Evolutionary conservation across 23 tunicate species (phyloP).

Genomic region (Halocynthia roretzi): DNA sequence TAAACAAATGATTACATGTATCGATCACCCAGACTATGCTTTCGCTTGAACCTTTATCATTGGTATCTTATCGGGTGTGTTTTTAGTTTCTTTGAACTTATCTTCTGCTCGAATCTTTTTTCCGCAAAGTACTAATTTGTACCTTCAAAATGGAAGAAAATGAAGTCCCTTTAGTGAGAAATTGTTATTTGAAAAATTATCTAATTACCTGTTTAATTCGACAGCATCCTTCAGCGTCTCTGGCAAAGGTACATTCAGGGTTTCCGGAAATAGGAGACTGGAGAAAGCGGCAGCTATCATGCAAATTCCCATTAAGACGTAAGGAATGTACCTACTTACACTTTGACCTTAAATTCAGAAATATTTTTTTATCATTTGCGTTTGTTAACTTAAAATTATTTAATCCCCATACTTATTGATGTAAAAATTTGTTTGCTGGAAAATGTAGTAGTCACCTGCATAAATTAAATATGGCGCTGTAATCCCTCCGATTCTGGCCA

Average conservation of each 20-base stretch:
- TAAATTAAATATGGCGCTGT: conserved; percentile 21
- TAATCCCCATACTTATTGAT: too few species aligned
- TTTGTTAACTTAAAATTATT: too few species aligned
- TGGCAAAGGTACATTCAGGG: conserved; percentile 10
- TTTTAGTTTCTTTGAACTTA: too few species aligned
- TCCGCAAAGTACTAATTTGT: too few species aligned
- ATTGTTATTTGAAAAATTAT: background rate
- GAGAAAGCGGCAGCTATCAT: background rate
- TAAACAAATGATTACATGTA: too few species aligned
- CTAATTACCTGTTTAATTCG: conserved; percentile 10
- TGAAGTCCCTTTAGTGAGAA: background rate
- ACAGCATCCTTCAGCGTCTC: conserved; percentile 22
- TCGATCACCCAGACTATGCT: too few species aligned
- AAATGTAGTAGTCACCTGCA: conserved; percentile 17
- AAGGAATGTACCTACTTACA: conserved; percentile 15
- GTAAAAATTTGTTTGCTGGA: background rate
- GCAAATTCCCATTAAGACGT: conserved; percentile 11
- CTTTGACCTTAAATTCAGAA: conserved; percentile 4
- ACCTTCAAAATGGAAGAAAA: too few species aligned
- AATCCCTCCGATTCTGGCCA: conserved; percentile 25
- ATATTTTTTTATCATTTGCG: background rate
- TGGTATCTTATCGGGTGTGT: too few species aligned
- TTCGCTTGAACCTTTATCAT: too few species aligned
- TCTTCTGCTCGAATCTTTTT: too few species aligned
- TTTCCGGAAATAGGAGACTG: conserved; percentile 7